Evolutionary conservation across 1,140 invertebrate genomes (phyloP).

Genomic region (Sinonovacula constricta): DNA sequence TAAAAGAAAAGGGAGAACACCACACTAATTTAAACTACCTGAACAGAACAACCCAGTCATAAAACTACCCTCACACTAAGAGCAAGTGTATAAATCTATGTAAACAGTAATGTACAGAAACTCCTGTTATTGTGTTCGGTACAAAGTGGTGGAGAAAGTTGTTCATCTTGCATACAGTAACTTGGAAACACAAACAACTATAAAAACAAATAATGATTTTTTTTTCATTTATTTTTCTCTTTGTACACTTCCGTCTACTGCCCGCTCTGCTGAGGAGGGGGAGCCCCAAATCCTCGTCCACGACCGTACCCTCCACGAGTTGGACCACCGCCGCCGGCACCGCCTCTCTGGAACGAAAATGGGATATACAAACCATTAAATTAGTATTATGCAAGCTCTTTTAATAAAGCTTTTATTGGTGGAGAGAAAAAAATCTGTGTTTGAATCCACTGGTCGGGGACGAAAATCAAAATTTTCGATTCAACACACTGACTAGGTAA

Average conservation of each 20-base stretch:
- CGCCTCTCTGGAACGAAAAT: conserved; percentile 42
- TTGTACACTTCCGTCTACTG: conserved; percentile 29
- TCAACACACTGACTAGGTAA: too few relatives aligned
- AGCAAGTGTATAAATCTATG: too few relatives aligned
- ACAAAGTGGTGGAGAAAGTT: too few relatives aligned
- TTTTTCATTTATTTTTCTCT: conserved; percentile 37
- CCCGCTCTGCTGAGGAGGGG: conserved; percentile 6
- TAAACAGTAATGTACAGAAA: too few relatives aligned
- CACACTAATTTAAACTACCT: too few relatives aligned
- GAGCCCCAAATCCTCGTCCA: conserved; percentile 37
- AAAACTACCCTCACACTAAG: too few relatives aligned
- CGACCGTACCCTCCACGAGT: conserved; percentile 36
- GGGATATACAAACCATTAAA: neutral
- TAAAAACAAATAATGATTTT: conserved; percentile 5
- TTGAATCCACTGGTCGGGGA: neutral
- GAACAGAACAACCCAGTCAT: too few relatives aligned
- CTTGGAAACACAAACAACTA: neutral
- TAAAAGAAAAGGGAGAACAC: too few relatives aligned
- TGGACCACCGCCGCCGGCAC: conserved; percentile 26
- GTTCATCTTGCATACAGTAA: conserved; percentile 26
- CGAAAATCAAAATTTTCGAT: neutral
- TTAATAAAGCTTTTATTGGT: neutral
- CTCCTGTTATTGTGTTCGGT: too few relatives aligned
- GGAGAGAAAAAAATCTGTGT: neutral
- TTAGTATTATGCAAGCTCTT: neutral